phyloP scores from a whole-genome alignment of 2,797 vertebrate species.

The Allochrocebus solatus region DNA sequence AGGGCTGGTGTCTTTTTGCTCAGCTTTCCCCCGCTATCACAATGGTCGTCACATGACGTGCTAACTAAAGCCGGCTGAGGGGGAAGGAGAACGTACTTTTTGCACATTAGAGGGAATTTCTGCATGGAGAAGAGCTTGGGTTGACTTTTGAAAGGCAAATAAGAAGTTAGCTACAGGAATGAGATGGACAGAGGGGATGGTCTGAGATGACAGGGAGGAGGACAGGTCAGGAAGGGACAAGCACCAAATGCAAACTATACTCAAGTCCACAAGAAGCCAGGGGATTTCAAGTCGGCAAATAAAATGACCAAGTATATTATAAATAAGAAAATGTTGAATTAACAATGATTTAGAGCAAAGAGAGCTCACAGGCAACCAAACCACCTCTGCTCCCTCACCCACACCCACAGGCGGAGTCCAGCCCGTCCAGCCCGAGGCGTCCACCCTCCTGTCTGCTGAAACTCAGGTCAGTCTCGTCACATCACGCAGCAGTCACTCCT shows the following conservation, averaged over 20 bases:
- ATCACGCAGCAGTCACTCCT: no score
- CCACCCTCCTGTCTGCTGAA: background rate
- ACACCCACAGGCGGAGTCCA: no score
- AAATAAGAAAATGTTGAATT: no score
- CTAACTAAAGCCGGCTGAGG: rapidly evolving
- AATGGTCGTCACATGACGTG: no score
- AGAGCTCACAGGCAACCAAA: background rate
- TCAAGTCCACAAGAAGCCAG: background rate
- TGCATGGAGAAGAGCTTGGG: background rate
- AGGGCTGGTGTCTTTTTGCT: no score
- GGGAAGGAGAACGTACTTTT: background rate
- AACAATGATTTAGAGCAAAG: background rate
- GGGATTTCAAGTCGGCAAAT: background rate
- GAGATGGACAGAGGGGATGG: background rate
- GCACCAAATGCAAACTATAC: background rate
- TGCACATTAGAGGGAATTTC: background rate
- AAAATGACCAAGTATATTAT: background rate
- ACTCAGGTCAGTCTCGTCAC: background rate
- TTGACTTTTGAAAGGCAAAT: background rate
- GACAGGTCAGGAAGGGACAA: background rate
- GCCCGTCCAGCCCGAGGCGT: no score
- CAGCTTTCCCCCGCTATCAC: background rate
- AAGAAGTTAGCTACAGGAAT: no score
- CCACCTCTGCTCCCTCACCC: background rate
- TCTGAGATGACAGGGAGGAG: background rate